Evolutionary conservation across 2,888 invertebrate genomes (phyloP), one percentile per base, ranked within the genome.

Genomic region (Leucozona laternaria): DNA sequence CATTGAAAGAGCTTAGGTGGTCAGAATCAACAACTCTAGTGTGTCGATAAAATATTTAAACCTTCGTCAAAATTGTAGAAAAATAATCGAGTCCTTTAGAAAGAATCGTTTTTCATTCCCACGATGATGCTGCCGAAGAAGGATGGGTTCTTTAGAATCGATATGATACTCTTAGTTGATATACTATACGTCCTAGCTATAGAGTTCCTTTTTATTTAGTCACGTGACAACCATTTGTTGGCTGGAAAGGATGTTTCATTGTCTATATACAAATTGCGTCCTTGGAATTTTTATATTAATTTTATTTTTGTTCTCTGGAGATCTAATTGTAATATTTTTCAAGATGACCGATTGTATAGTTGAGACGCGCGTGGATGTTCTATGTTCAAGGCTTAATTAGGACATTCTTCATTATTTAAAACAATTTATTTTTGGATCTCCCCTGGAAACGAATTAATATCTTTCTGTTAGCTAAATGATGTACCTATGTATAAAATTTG

Each of bases 11-110:
- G 64, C 79, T 58, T 68, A 50, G 58, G 20, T 50, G 50, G 66
- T 60, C 50, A 55, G 45, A 66, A 50, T 64, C 48, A 79, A 76
- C 80, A 80, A 80, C 28, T 66, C 48, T 48, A 48, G 66, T 28
- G 45, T 66, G 80, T 84, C 84, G 80, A 85, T 85, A 68, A 84
- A 80, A 80, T 80, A 85, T 85, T 85, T 72, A 77, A 85, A 80
- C 84, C 84, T 77, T 80, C 80, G 80, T 85, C 84, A 85, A 85
- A 79, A 3, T 60, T 53, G 37, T n/a, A 13, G 34, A 45, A 64
- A 62, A 45, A 60, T 60, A 66, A 66, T 66, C 34, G 50, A 66
- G 50, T 66, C 45, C 64, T 45, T 48, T 37, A 20, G 15, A 34
- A 34, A 22, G 31, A 17, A 31, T 57, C 31, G 45, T 20, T 45